Base-by-base conservation (phyloP, 2,888 invertebrate genomes). In the Caenorhabditis uteleia region DNA sequence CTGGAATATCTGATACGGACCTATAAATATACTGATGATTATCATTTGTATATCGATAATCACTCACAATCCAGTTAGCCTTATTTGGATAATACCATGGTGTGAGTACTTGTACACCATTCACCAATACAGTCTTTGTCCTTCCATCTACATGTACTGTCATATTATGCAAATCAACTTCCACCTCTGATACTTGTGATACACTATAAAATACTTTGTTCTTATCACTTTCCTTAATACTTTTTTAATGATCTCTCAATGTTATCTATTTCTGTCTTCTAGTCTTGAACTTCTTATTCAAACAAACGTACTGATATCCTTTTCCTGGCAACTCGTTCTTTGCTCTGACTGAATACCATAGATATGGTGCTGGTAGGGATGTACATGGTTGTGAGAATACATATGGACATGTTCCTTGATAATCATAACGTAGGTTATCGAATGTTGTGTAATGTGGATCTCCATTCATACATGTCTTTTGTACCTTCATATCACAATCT, bases 371-470 rank as follows among this genome's bases (percentile, higher is more conserved):
- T 42, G 53, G 46, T 21, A 71, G 56, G 8, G 27, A 45, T 8
- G 43, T 50, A 34, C 70, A 72, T 4, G 75, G 69, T 42, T 73
- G 47, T 3, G 80, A 75, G 65, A 80, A 70, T 6, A 78, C 73
- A 68, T 83, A 84, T 42, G 77, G 80, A 48, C 84, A 84, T 1
- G 76, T 77, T 31, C 82, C 73, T 58, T 75, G 75, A 34, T 77
- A 77, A 45, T 77, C 75, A 46, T 68, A 80, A 58, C 68, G 70
- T 42, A 77, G 71, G 3, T 78, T 78, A 53, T 84, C 83, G 54
- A 74, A 84, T 12, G 82, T 83, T 16, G 62, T 59, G 68, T 78
- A 83, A 54, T 84, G 83, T 5, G 84, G 83, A 45, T 83, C 83
- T 29, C 83, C 83, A 42, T 60, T 65, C 50, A 68, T 60, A 56